phyloP scores from a whole-genome alignment of 2,797 vertebrate species.

The Petrocephalus sullivani region DNA sequence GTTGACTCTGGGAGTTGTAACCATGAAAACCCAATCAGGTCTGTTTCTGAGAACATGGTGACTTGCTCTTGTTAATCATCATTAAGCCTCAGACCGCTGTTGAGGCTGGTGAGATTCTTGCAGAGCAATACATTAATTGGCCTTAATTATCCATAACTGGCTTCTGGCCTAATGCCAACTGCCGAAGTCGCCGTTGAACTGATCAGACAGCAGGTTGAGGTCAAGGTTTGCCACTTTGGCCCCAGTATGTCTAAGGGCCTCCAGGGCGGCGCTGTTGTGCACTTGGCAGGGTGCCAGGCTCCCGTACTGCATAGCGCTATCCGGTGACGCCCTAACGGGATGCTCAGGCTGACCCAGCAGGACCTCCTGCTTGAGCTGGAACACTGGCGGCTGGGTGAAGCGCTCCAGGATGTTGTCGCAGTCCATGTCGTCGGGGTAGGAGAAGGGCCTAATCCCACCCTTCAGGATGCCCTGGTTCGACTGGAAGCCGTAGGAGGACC shows the following conservation, averaged over 20 bases:
- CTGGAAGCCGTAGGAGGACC: conserved; percentile 45
- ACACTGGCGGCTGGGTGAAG: conserved; percentile 43
- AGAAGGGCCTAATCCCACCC: conserved; percentile 38
- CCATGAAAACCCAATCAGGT: not conserved
- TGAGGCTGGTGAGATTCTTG: not conserved
- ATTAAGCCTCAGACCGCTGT: not conserved
- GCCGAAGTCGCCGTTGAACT: conserved; percentile 34
- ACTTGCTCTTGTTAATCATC: not conserved
- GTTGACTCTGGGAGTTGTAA: not conserved
- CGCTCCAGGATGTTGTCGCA: conserved; percentile 60
- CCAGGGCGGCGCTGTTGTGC: conserved; percentile 45
- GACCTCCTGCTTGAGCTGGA: conserved; percentile 63
- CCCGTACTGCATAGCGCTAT: conserved; percentile 53
- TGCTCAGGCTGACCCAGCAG: conserved; percentile 27
- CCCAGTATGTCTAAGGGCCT: conserved; percentile 42
- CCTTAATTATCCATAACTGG: not conserved
- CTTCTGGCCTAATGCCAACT: conserved; percentile 38
- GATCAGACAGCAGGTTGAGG: conserved; percentile 39
- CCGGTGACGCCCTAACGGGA: conserved; percentile 21
- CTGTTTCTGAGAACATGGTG: not conserved
- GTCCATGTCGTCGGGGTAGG: conserved; percentile 53
- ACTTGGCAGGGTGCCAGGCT: conserved; percentile 52
- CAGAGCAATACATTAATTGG: not conserved
- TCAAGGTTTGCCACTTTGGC: conserved; percentile 26
- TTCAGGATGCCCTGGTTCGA: conserved; percentile 43